These are phyloP conservation scores for Hermaeophaga mercurialis DNA, from an alignment of 2,888 invertebrate species.

Conservation along the genomic window DNA sequence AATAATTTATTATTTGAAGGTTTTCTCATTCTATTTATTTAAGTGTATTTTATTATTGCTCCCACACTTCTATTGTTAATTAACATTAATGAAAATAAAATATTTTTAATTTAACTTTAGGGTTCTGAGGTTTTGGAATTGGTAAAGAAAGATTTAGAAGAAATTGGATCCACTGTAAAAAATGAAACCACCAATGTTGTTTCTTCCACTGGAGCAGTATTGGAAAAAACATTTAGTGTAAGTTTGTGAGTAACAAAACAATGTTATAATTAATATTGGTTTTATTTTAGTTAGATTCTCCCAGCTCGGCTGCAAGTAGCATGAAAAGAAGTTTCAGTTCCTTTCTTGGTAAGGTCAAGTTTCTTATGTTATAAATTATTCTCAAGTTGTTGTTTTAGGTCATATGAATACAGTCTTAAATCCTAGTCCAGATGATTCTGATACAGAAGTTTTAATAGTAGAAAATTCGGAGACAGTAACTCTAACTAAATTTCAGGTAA, in stretches of 20 bases:
- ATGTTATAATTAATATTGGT: background rate
- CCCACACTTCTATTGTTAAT: too few species aligned
- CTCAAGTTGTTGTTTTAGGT: slow-evolving; percentile 54
- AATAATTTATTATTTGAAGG: too few species aligned
- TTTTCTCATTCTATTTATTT: background rate
- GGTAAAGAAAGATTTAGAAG: slow-evolving; percentile 77
- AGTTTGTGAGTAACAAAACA: slow-evolving; percentile 30
- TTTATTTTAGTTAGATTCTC: slow-evolving; percentile 66
- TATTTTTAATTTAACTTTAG: too few species aligned
- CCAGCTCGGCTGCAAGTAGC: slow-evolving; percentile 72
- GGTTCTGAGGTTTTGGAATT: slow-evolving; percentile 76
- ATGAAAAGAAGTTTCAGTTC: slow-evolving; percentile 75
- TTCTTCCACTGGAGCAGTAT: slow-evolving; percentile 67
- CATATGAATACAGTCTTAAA: slow-evolving; percentile 73
- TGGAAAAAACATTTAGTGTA: slow-evolving; percentile 74
- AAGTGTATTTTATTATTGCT: too few species aligned
- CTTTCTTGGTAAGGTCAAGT: slow-evolving; percentile 62
- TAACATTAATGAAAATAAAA: too few species aligned
- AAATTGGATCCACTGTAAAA: slow-evolving; percentile 73
- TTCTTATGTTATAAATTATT: background rate
- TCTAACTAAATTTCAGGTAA: slow-evolving; percentile 64
- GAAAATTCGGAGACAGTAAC: slow-evolving; percentile 70
- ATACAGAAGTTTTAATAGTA: slow-evolving; percentile 70
- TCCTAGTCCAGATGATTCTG: slow-evolving; percentile 71
- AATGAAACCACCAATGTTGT: slow-evolving; percentile 72